Conservation (phyloP, 2,113 vertebrate genomes). For the Leptobrachium leishanense region DNA sequence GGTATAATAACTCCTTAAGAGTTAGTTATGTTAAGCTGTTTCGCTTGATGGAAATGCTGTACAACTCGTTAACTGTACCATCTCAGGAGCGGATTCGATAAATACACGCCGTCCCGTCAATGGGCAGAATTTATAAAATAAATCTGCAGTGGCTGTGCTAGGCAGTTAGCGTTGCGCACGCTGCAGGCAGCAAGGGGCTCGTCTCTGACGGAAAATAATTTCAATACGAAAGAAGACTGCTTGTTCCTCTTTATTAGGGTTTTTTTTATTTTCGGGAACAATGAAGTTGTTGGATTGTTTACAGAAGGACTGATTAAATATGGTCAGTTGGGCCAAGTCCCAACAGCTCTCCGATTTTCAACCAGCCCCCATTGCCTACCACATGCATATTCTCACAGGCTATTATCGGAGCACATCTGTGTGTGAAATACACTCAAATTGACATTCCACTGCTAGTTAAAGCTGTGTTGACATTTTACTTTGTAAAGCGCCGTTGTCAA, state of each 20-base stretch:
- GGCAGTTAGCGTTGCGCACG: slow-evolving; percentile 71
- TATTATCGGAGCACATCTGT: slow-evolving; percentile 90
- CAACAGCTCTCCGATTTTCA: slow-evolving; percentile 67
- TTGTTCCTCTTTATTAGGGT: slow-evolving; percentile 80
- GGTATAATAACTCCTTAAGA: slow-evolving; percentile 84
- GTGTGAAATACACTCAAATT: slow-evolving; percentile 96
- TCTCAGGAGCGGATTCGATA: slow-evolving; percentile 75
- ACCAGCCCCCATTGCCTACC: slow-evolving; percentile 59
- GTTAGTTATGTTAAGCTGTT: slow-evolving; percentile 85
- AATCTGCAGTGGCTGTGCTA: slow-evolving; percentile 80
- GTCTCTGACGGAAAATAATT: slow-evolving; percentile 78
- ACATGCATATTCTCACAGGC: slow-evolving; percentile 80
- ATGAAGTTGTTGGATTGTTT: slow-evolving; percentile 82
- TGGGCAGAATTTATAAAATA: slow-evolving; percentile 81
- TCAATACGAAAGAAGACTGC: slow-evolving; percentile 82
- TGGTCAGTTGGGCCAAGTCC: slow-evolving; percentile 72
- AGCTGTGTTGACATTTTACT: slow-evolving; percentile 78
- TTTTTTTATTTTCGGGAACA: slow-evolving; percentile 75
- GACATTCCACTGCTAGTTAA: slow-evolving; percentile 72
- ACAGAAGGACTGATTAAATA: slow-evolving; percentile 78
- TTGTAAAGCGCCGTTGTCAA: slow-evolving; percentile 82
- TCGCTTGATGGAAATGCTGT: slow-evolving; percentile 84
- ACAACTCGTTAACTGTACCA: slow-evolving; percentile 82
- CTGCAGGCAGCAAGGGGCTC: slow-evolving; percentile 73
- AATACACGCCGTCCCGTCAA: slow-evolving; percentile 79